These are phyloP conservation scores for Rhagonycha lutea DNA, from an alignment of 2,888 invertebrate genomes.

Conservation along the genomic window DNA sequence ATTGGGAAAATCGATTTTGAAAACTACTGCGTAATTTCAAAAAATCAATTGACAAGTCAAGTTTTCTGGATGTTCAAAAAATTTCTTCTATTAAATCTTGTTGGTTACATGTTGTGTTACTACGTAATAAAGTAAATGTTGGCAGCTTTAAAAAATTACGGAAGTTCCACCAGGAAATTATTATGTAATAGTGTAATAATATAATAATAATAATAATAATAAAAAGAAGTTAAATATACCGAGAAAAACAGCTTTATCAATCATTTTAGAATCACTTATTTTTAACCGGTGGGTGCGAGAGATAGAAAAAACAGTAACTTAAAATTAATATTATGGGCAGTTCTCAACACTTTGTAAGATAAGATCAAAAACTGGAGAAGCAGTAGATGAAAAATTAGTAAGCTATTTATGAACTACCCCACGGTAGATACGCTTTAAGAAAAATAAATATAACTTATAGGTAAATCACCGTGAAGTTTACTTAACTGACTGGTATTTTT, in stretches of 20 bases:
- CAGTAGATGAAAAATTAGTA: neutral
- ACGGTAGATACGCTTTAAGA: neutral
- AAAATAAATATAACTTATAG: conserved; percentile 13
- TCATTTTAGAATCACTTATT: neutral
- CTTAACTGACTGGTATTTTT: neutral
- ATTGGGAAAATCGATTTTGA: too few relatives aligned
- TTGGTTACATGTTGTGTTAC: too few relatives aligned
- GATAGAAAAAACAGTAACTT: neutral
- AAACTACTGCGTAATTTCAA: too few relatives aligned
- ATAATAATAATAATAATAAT: too few relatives aligned
- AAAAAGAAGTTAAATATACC: neutral
- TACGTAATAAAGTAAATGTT: too few relatives aligned
- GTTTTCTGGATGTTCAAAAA: too few relatives aligned
- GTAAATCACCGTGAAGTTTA: conserved; percentile 6
- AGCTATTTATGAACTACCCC: conserved; percentile 21
- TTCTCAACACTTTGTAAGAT: neutral
- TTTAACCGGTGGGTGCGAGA: neutral
- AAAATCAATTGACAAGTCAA: too few relatives aligned
- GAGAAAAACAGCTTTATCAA: neutral
- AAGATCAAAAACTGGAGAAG: neutral
- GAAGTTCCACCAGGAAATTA: too few relatives aligned
- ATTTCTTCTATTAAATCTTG: too few relatives aligned
- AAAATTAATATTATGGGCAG: neutral
- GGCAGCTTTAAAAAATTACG: too few relatives aligned
- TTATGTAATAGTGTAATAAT: too few relatives aligned